Evolutionary conservation across 30 jellyfish, hydroid and myxozoan genomes (phyloP).

Genomic region (Hydractinia echinata): DNA sequence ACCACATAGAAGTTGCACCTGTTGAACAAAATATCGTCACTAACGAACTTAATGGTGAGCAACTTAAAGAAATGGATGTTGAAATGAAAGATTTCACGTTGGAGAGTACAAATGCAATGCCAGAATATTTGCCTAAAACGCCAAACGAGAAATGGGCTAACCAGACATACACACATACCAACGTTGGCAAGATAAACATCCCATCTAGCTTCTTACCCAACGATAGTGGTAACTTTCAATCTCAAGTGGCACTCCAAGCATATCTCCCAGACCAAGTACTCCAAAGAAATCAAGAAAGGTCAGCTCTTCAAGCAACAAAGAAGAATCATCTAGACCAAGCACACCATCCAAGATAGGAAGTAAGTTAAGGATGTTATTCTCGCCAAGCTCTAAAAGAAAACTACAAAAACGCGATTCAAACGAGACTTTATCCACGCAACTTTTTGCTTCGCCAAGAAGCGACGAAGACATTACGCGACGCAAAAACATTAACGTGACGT

Average conservation of each 20-base stretch:
- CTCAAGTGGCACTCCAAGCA: not conserved
- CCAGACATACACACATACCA: not conserved
- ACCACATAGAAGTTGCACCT: not conserved
- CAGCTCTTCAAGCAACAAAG: not conserved
- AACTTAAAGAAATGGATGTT: not conserved
- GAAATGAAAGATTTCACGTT: not conserved
- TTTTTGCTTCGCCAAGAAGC: not conserved
- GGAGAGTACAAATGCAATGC: not conserved
- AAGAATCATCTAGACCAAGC: not conserved
- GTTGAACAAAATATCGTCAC: not conserved
- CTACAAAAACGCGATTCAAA: not conserved
- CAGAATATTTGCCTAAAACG: not conserved
- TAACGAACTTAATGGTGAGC: not conserved
- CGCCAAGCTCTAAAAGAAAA: not conserved
- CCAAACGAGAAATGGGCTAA: not conserved
- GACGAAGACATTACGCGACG: too few relatives aligned
- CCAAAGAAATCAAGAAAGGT: not conserved
- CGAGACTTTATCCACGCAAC: not conserved
- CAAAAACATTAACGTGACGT: not conserved
- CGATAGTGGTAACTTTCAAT: not conserved
- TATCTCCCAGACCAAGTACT: constrained; percentile 9
- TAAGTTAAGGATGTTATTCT: not conserved
- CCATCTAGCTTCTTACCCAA: not conserved
- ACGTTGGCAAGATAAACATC: not conserved
- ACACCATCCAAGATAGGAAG: not conserved